These are phyloP conservation scores for Caenorhabditis becei DNA, from an alignment of 2,888 invertebrate genomes.

Conservation along the genomic window DNA sequence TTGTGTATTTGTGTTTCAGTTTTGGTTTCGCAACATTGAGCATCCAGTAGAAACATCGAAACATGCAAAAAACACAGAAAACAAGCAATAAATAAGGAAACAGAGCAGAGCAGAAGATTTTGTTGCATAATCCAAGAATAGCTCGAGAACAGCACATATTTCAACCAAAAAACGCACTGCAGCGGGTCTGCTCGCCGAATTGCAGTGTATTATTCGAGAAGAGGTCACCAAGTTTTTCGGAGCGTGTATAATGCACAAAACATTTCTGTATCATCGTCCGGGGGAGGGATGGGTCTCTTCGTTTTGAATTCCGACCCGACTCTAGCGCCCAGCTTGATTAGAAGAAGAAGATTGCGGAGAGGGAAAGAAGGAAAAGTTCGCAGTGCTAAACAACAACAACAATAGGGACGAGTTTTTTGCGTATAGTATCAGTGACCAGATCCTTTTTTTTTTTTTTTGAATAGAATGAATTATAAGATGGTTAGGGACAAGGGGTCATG, in stretches of 20 bases:
- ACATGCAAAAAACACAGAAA: no score
- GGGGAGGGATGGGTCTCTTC: slow-evolving; percentile 9
- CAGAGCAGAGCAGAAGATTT: background rate
- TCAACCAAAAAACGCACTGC: slow-evolving; percentile 16
- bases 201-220: slow-evolving; percentile 53
- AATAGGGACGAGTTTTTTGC: slow-evolving; percentile 10
- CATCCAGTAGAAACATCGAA: no score
- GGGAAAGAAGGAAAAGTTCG: slow-evolving; percentile 28
- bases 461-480: slow-evolving; percentile 3
- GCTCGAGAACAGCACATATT: slow-evolving; percentile 18
- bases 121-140: slow-evolving; percentile 3
- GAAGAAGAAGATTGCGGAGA: slow-evolving; percentile 23
- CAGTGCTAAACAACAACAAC: slow-evolving; percentile 44
- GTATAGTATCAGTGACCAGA: slow-evolving; percentile 7
- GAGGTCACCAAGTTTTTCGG: slow-evolving; percentile 59
- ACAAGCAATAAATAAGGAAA: slow-evolving; percentile 11
- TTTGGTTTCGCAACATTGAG: background rate
- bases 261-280: slow-evolving; percentile 51
- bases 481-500: no score
- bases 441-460: background rate
- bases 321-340: slow-evolving; percentile 42
- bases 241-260: slow-evolving; percentile 63
- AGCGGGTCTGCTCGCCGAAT: slow-evolving; percentile 11
- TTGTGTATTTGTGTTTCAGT: background rate
- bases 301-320: slow-evolving; percentile 31